A percentile compares a stretch with the other conserved stretches of the same genome.
These are phyloP conservation scores for Tragelaphus imberbis DNA, from an alignment of 2,113 vertebrate species.

Conservation along the genomic window DNA sequence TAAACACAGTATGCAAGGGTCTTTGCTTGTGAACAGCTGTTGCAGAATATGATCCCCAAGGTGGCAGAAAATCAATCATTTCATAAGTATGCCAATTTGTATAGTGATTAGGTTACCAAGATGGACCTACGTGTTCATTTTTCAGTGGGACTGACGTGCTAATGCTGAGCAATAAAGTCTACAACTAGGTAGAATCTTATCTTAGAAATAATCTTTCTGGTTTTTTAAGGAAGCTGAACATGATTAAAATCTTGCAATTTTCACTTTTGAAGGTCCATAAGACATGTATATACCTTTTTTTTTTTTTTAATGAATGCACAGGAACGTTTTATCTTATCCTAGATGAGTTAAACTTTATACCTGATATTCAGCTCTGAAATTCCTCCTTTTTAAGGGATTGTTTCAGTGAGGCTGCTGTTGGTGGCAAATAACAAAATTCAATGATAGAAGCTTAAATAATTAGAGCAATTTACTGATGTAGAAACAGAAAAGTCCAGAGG, in stretches of 20 bases:
- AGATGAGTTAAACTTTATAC: slow-evolving; percentile 24
- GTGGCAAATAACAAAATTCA: not conserved
- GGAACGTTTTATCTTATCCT: not conserved
- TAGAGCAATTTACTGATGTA: not conserved
- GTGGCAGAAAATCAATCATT: slow-evolving; percentile 52
- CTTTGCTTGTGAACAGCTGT: not conserved
- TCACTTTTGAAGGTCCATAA: slow-evolving; percentile 16
- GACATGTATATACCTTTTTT: not conserved
- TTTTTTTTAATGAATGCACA: not conserved
- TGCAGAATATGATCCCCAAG: slow-evolving; percentile 21
- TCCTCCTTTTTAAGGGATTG: not conserved
- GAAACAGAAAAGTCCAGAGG: not conserved
- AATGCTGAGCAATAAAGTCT: slow-evolving; percentile 23
- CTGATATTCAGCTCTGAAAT: not conserved
- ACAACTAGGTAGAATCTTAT: slow-evolving; percentile 15
- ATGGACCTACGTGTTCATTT: slow-evolving; percentile 19
- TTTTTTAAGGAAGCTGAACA: not conserved
- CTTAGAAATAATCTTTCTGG: not conserved
- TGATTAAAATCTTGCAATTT: slow-evolving; percentile 31
- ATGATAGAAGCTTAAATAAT: not conserved
- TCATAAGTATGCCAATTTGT: slow-evolving; percentile 31
- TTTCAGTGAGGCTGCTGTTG: not conserved
- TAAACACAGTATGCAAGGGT: not conserved
- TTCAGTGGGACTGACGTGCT: slow-evolving; percentile 7
- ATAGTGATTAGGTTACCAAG: slow-evolving; percentile 24